phyloP scores from a whole-genome alignment of 1,140 invertebrate genomes.

The Cylas formicarius region DNA sequence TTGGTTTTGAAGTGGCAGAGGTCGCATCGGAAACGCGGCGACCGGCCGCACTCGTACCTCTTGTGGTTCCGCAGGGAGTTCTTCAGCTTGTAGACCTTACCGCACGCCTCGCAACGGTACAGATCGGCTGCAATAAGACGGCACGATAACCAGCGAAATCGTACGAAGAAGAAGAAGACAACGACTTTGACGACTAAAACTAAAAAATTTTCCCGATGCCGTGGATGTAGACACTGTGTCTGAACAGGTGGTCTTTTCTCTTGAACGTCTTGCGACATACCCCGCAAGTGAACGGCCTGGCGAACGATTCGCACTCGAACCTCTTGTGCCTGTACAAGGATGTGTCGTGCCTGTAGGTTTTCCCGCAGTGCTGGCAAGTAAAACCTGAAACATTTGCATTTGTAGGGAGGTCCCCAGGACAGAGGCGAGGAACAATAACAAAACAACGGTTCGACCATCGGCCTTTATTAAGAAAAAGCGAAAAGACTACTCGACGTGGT shows the following conservation, averaged over 20 bases:
- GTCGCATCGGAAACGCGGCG: slow-evolving; percentile 44
- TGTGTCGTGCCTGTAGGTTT: slow-evolving; percentile 9
- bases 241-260: slow-evolving; percentile 46
- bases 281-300: background rate
- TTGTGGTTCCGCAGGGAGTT: slow-evolving; percentile 47
- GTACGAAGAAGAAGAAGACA: no score
- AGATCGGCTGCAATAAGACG: no score
- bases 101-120: slow-evolving; percentile 9
- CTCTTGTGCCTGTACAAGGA: slow-evolving; percentile 36
- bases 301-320: slow-evolving; percentile 42
- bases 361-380: slow-evolving; percentile 44
- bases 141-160: no score
- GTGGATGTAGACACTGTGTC: slow-evolving; percentile 5
- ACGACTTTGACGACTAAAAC: no score
- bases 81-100: slow-evolving; percentile 45
- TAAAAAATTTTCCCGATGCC: slow-evolving; percentile 2
- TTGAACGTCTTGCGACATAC: slow-evolving; percentile 56
- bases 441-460: no score
- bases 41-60: slow-evolving; percentile 46
- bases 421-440: no score
- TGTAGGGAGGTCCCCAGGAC: no score
- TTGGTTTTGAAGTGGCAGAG: slow-evolving; percentile 10
- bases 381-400: slow-evolving; percentile 28
- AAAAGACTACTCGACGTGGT: no score
- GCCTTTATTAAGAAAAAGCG: no score